A percentile compares a stretch with the other conserved stretches of the same genome.
These are phyloP conservation scores for Ganaspis sp. DNA, from an alignment of 1,140 invertebrate genomes.

Conservation along the genomic window DNA sequence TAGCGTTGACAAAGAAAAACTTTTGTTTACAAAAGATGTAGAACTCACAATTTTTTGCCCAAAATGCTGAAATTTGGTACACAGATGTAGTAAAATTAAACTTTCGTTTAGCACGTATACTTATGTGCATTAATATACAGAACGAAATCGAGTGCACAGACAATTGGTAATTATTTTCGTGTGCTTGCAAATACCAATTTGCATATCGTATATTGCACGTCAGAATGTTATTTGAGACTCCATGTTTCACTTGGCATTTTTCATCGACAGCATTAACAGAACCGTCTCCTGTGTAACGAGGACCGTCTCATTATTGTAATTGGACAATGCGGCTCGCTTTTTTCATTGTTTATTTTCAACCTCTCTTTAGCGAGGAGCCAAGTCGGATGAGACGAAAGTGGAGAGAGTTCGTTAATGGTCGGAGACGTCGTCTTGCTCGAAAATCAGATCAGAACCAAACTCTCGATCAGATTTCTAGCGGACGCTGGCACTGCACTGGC, in stretches of 20 bases:
- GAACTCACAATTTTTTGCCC: too few relatives aligned
- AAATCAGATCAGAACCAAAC: conserved; percentile 27
- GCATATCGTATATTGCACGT: conserved; percentile 70
- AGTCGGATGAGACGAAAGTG: conserved; percentile 10
- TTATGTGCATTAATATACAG: too few relatives aligned
- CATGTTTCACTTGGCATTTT: conserved; percentile 60
- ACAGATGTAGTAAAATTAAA: too few relatives aligned
- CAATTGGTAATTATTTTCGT: conserved; percentile 21
- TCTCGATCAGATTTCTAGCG: conserved; percentile 22
- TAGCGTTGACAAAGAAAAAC: too few relatives aligned
- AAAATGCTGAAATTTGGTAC: too few relatives aligned
- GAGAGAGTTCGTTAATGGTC: conserved; percentile 23
- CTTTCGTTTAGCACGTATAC: too few relatives aligned
- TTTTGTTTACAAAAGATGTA: too few relatives aligned
- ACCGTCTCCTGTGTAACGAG: conserved; percentile 54
- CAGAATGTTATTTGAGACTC: conserved; percentile 63
- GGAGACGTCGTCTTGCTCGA: neutral
- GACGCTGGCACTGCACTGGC: neutral
- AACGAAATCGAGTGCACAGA: too few relatives aligned
- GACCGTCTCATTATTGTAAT: conserved; percentile 73
- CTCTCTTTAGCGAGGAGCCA: neutral
- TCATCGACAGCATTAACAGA: conserved; percentile 51
- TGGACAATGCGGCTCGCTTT: conserved; percentile 60
- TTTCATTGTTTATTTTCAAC: conserved; percentile 27
- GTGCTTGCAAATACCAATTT: conserved; percentile 69